phyloP scores from a whole-genome alignment of 2,888 invertebrate genomes.

The Eristalis pertinax region DNA sequence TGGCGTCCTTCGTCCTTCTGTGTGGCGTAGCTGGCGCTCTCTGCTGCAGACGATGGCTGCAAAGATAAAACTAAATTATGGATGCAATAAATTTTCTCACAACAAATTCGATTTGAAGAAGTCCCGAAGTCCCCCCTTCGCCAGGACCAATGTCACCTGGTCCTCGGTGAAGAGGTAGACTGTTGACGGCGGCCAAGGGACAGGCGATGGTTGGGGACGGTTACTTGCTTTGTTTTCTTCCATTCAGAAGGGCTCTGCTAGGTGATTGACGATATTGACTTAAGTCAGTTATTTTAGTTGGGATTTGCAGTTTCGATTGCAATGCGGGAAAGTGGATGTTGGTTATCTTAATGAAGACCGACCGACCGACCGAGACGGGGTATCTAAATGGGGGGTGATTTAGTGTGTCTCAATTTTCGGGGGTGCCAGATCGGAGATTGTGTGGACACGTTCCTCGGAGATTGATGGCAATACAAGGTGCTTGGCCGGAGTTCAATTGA shows the following conservation, averaged over 20 bases:
- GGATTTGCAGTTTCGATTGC: conserved; percentile 54
- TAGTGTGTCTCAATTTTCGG: conserved; percentile 37
- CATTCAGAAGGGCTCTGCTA: conserved; percentile 11
- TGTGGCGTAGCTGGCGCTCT: not conserved
- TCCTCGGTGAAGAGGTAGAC: conserved; percentile 12
- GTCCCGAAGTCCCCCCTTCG: conserved; percentile 21
- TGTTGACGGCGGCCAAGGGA: conserved; percentile 1
- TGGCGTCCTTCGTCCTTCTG: conserved; percentile 56
- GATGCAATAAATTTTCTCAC: conserved; percentile 70
- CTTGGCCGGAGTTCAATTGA: conserved; percentile 27
- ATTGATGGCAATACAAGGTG: conserved; percentile 8
- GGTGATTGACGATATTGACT: conserved; percentile 59
- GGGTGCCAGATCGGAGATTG: conserved; percentile 2
- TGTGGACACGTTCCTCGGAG: not conserved
- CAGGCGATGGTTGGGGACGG: not conserved
- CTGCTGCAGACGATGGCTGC: conserved; percentile 68
- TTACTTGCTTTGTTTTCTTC: conserved; percentile 26
- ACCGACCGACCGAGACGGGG: not conserved
- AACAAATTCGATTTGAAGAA: conserved; percentile 72
- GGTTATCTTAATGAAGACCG: conserved; percentile 62
- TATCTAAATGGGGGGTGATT: conserved; percentile 47
- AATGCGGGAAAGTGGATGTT: conserved; percentile 26
- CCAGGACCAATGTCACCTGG: conserved; percentile 46
- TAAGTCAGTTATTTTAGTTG: conserved; percentile 51
- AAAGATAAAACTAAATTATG: conserved; percentile 71